A percentile compares a stretch with the other conserved stretches of the same genome.
These are phyloP conservation scores for Chromobotia macracanthus DNA, from an alignment of 2,797 vertebrate species.

Conservation along the genomic window DNA sequence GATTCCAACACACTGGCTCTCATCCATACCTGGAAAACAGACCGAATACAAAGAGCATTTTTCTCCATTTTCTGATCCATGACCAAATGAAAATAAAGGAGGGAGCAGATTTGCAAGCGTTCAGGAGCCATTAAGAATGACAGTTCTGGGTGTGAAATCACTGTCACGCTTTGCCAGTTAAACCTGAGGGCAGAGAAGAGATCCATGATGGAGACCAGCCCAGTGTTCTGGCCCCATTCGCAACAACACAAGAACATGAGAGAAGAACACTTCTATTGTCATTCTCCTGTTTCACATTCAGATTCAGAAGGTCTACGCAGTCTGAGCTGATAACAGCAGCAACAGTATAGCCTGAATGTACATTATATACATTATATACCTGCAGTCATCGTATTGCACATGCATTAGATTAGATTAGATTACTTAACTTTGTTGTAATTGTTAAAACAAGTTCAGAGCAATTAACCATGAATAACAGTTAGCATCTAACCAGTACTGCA, in stretches of 20 bases:
- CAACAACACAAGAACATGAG: constrained; percentile 70
- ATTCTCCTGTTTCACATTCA: constrained; percentile 14
- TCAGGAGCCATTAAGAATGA: constrained; percentile 69
- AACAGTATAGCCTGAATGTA: too few relatives aligned
- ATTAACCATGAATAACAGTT: too few relatives aligned
- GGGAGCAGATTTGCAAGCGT: constrained; percentile 68
- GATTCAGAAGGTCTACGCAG: not conserved
- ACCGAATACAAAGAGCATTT: constrained; percentile 24
- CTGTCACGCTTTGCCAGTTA: constrained; percentile 63
- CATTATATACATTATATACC: too few relatives aligned
- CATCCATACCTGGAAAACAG: constrained; percentile 35
- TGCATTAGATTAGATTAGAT: too few relatives aligned
- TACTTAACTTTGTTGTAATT: too few relatives aligned
- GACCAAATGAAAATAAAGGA: constrained; percentile 56
- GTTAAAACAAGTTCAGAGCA: too few relatives aligned
- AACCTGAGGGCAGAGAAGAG: constrained; percentile 70
- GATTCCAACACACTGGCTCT: constrained; percentile 14
- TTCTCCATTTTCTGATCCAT: constrained; percentile 40
- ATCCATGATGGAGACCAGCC: constrained; percentile 62
- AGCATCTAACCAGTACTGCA: too few relatives aligned
- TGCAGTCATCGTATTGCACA: too few relatives aligned
- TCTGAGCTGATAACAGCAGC: not conserved
- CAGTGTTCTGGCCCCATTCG: constrained; percentile 73
- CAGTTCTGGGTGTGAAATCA: constrained; percentile 59
- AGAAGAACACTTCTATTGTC: constrained; percentile 71